Conservation (phyloP, 2,113 vertebrate genomes). For the Tor tambroides region DNA sequence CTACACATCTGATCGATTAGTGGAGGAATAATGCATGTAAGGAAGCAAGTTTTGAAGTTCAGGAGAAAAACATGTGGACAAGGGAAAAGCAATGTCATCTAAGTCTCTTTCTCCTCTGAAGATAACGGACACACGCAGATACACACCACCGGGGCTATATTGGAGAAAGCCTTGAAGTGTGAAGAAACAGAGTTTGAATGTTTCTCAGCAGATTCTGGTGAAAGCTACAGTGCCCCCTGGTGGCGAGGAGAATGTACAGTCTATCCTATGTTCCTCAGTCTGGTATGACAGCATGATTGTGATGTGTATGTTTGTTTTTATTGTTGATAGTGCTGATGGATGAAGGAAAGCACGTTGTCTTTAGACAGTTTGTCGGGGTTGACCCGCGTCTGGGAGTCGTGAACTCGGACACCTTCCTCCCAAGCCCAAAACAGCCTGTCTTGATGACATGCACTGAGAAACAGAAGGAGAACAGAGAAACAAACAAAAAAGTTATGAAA, state of each 20-base stretch:
- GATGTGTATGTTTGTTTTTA: conserved; percentile 61
- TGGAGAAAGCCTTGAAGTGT: conserved; percentile 18
- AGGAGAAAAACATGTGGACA: neutral
- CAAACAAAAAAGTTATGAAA: neutral
- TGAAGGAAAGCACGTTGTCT: conserved; percentile 87
- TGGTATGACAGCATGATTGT: neutral
- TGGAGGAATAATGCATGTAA: neutral
- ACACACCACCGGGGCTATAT: conserved; percentile 5
- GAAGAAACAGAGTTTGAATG: neutral
- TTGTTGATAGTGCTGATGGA: conserved; percentile 83
- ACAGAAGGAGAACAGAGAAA: conserved; percentile 38
- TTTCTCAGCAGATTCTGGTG: conserved; percentile 8
- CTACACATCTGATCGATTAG: neutral
- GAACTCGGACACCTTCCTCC: conserved; percentile 93
- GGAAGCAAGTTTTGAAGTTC: neutral
- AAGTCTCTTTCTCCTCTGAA: conserved; percentile 1
- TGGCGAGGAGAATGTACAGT: conserved; percentile 1
- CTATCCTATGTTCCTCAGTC: neutral
- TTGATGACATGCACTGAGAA: conserved; percentile 85
- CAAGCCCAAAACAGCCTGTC: conserved; percentile 96
- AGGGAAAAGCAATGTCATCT: neutral
- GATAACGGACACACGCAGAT: conserved; percentile 22
- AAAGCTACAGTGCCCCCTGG: conserved; percentile 39
- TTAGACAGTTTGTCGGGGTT: conserved; percentile 94
- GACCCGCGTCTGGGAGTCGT: conserved; percentile 89